Conservation (phyloP, 2,797 vertebrate genomes). For the Carduelis carduelis region DNA sequence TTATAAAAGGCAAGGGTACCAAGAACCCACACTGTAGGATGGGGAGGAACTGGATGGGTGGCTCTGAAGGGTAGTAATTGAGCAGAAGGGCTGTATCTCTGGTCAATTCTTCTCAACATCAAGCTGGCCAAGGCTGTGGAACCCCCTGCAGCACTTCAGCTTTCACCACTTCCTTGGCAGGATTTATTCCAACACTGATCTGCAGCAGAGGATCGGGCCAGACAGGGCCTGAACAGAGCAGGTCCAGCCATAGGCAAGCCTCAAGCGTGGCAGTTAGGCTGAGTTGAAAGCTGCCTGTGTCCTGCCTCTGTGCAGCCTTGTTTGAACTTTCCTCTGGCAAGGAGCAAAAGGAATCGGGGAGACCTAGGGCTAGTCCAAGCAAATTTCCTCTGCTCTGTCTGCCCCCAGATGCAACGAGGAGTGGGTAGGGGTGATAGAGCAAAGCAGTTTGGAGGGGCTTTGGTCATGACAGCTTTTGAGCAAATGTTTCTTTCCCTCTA, state of each 20-base stretch:
- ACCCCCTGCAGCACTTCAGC: neutral
- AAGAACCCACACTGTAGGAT: neutral
- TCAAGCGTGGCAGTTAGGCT: neutral
- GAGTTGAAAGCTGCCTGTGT: constrained; percentile 53
- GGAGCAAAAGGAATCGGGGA: neutral
- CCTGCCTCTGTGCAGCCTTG: constrained; percentile 47
- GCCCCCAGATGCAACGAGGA: neutral
- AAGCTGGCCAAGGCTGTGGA: neutral
- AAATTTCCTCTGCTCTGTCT: constrained; percentile 22
- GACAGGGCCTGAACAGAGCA: neutral
- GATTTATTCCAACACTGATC: neutral
- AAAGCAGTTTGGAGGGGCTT: neutral
- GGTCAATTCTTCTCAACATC: neutral
- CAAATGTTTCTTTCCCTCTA: neutral
- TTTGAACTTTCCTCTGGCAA: constrained; percentile 64
- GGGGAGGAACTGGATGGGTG: neutral
- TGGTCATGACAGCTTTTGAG: neutral
- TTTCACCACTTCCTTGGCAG: neutral
- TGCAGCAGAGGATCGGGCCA: neutral
- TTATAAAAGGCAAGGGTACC: neutral
- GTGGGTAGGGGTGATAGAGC: neutral
- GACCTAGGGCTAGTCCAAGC: constrained; percentile 13
- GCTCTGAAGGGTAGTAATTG: neutral
- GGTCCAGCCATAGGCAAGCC: neutral
- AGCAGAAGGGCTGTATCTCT: neutral